phyloP scores from a whole-genome alignment of 2,113 vertebrate genomes.

The Grallaria varia region DNA sequence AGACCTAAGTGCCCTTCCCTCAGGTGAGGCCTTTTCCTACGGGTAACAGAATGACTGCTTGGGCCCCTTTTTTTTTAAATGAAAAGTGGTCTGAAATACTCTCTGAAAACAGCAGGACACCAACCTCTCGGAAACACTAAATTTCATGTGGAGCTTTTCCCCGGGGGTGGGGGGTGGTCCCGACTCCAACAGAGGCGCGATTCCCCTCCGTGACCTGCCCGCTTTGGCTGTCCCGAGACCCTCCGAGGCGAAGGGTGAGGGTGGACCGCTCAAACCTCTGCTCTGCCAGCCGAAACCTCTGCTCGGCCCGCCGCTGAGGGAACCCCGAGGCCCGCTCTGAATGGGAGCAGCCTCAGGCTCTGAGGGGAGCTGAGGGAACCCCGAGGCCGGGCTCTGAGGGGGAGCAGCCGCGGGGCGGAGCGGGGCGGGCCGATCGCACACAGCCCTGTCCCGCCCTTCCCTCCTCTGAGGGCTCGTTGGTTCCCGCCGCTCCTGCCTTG shows the following conservation, averaged over 20 bases:
- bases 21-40: background rate
- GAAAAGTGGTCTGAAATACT: background rate
- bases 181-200: background rate
- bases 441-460: fast-evolving
- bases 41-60: background rate
- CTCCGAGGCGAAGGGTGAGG: background rate
- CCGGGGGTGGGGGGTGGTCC: background rate
- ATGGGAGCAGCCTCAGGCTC: no score
- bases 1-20: background rate
- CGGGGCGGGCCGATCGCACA: background rate
- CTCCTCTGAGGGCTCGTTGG: no score
- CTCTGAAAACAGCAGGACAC: background rate
- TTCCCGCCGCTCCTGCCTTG: no score
- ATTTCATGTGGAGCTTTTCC: fast-evolving
- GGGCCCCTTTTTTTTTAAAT: no score
- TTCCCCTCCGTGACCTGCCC: background rate
- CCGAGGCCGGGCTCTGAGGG: no score
- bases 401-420: no score
- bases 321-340: no score
- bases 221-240: background rate
- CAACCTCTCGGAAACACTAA: background rate
- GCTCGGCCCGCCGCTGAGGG: background rate
- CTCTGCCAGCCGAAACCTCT: no score
- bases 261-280: fast-evolving
- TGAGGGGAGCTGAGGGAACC: no score